Evolutionary conservation across 2,888 invertebrate genomes (phyloP), one percentile per base, ranked within the genome.

Genomic region (Pseudanteris insignis): DNA sequence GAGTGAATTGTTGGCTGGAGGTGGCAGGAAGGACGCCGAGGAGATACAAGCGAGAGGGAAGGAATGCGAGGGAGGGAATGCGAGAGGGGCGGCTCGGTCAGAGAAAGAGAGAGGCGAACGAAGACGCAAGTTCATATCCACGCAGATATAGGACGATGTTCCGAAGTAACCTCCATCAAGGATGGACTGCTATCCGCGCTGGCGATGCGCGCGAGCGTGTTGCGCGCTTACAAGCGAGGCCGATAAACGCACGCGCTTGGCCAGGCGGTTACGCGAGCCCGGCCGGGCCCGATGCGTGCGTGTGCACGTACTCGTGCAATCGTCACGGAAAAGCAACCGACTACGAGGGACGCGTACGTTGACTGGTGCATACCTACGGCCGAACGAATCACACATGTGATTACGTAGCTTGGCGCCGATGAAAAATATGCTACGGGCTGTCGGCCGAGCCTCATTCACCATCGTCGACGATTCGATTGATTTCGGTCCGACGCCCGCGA

Each of bases 121-220:
- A 73, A 73, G 75, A 75, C 70, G 63, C 73, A 74, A 73, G 76
- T 76, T 76, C 74, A 74, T 73, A 73, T 75, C 69, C 67, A 73
- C 68, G 72, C 68, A 75, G 76, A 79, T 78, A 76, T 79, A 72
- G 79, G 76, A 79, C 79, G 78, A 77, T 76, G 77, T 63, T 74
- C 79, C 57, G 67, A 55, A 77, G 77, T 79, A 78, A 79, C 79
- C 79, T 79, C 76, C 76, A 79, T 78, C 77, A 77, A 76, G 77
- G 76, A 77, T 78, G 77, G 72, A 75, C 74, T 74, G 67, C 67
- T 70, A 75, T 70, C 55, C 37, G 26, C 33, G 43, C n/a, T n/a
- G n/a, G n/a, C n/a, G n/a, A n/a, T 5, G 18, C 25, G 38, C 40
- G 44, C 14, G 34, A 9, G 12, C 24, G 57, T 44, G 38, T 48